Base-by-base conservation (phyloP, 2,113 vertebrate genomes). In the Ceyx melanurus region DNA sequence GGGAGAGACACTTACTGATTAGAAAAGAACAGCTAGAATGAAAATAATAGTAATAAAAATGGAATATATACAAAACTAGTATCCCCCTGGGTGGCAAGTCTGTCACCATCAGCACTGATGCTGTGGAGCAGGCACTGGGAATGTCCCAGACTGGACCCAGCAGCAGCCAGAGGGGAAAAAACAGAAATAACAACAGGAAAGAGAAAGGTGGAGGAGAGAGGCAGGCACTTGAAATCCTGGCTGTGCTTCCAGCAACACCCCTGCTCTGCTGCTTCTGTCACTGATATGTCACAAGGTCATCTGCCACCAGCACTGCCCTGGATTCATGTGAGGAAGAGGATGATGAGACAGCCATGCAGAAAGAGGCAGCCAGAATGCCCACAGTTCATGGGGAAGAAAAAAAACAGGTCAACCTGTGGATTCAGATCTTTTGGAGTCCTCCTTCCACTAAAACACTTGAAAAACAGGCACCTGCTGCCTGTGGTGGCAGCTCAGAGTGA, bases 171-270 rank as follows among this genome's bases (percentile, higher is more conserved):
- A 11, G 37, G 37, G 37, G 37, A 37, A 93, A 86, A 88, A 95
- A 13, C 50, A 89, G 66, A 92, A 95, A 88, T 10, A 93, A 74
- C 81, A 94, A 77, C 61, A 96, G 60, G 56, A 82, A 71, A 92
- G 73, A 82, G 72, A 61, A 91, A 75, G 54, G 66, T 37, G 35
- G 56, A 82, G 9, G 22, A 83, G 23, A 90, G 50, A 83, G 11
- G 64, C 19, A 93, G 29, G 65, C 50, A 80, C 56, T 45, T 50
- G 75, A 37, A 72, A 90, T 48, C 8, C 22, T 13, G 43, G 14
- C 12, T 7, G 15, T 22, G 82, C 66, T 45, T 9, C 53, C 42
- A 94, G 72, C 72, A 86, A 54, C 68, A 78, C 35, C 62, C 70
- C 14, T 7, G 15, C 7, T 28, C 80, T 67, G 51, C 11, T 62